phyloP scores from a whole-genome alignment of 2,113 vertebrate genomes.

The Malurus elegans region DNA sequence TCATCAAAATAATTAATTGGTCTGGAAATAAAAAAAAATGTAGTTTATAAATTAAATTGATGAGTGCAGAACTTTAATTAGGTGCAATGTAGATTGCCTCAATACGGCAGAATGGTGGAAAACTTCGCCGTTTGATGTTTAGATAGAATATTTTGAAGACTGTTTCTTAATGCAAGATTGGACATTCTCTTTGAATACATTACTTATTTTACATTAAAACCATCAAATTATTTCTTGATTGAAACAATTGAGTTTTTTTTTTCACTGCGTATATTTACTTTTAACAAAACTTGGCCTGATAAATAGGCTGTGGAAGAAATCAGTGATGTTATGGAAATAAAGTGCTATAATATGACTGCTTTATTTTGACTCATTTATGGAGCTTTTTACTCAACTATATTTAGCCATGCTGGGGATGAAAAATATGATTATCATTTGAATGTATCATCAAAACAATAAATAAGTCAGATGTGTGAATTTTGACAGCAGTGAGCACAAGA shows the following conservation, averaged over 20 bases:
- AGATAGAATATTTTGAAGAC: not conserved
- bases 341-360: not conserved
- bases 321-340: not conserved
- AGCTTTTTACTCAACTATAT: not conserved
- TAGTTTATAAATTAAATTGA: not conserved
- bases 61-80: not conserved
- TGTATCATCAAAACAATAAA: constrained; percentile 4
- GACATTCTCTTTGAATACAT: not conserved
- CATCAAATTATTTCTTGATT: not conserved
- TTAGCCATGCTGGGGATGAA: not conserved
- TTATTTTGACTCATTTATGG: not conserved
- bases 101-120: not conserved
- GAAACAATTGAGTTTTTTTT: not conserved
- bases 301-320: not conserved
- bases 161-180: not conserved
- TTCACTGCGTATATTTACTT: not conserved
- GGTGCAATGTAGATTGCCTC: not conserved
- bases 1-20: not conserved
- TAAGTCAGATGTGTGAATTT: not conserved
- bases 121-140: not conserved
- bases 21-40: not conserved
- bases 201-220: not conserved
- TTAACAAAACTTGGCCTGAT: not conserved
- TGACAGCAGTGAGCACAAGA: not conserved
- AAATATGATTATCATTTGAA: not conserved